Percentiles rank a stretch among this genome's conserved stretches.
Evolutionary conservation across 2,797 vertebrate genomes (phyloP).

Genomic region (Diceros bicornis): DNA sequence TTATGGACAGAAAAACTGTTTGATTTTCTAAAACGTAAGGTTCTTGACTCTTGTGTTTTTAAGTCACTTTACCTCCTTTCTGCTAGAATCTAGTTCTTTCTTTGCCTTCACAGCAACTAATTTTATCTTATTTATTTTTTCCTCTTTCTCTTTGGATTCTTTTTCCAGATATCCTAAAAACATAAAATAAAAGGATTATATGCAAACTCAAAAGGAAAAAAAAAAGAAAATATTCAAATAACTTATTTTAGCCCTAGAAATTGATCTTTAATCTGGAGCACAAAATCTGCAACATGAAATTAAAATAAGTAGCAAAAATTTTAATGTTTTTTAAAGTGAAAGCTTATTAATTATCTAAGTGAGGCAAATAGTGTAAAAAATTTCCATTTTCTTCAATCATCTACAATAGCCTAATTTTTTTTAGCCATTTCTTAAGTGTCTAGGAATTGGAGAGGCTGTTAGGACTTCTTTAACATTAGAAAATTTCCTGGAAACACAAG

Average conservation of each 20-base stretch:
- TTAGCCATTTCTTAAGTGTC: not conserved
- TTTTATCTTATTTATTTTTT: slow-evolving; percentile 97
- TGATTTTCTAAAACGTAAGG: not conserved
- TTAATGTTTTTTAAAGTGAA: slow-evolving; percentile 7
- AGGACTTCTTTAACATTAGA: not conserved
- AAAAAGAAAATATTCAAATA: slow-evolving; percentile 4
- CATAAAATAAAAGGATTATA: slow-evolving; percentile 68
- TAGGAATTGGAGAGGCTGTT: not conserved
- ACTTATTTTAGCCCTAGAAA: slow-evolving; percentile 43
- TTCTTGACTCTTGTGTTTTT: not conserved
- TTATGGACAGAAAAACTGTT: slow-evolving; percentile 20
- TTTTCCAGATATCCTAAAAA: slow-evolving; percentile 91
- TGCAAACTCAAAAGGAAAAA: slow-evolving; percentile 32
- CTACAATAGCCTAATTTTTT: not conserved
- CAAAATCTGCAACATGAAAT: slow-evolving; percentile 38
- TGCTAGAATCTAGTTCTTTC: slow-evolving; percentile 95
- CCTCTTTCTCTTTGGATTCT: slow-evolving; percentile 94
- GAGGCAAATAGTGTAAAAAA: slow-evolving; percentile 10
- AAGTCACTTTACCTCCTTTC: slow-evolving; percentile 93
- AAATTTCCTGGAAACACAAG: not conserved
- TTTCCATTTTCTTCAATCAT: not conserved
- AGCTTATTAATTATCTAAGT: slow-evolving; percentile 47
- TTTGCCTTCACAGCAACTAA: slow-evolving; percentile 97
- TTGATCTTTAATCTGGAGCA: not conserved
- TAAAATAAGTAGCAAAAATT: slow-evolving; percentile 23